Percentiles rank a stretch among this genome's conserved stretches.
Evolutionary conservation across 1,140 invertebrate species (phyloP).

Genomic region (Eciton burchellii): DNA sequence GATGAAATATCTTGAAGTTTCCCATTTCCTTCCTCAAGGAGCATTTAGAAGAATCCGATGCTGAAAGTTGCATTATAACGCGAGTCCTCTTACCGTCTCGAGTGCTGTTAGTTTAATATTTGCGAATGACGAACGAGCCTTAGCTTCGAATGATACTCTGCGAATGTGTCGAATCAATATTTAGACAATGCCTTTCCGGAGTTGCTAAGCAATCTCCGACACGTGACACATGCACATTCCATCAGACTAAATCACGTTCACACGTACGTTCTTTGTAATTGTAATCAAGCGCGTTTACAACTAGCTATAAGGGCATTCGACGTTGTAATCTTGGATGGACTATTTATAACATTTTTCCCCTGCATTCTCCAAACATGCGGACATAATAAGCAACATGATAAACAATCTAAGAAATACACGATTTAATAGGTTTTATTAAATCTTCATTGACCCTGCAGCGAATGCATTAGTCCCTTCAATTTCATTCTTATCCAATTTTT

Average conservation of each 20-base stretch:
- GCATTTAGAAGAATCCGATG: not conserved
- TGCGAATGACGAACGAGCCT: not conserved
- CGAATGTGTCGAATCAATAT: conserved; percentile 15
- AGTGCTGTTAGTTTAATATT: not conserved
- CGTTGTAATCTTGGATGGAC: not conserved
- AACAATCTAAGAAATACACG: too few relatives aligned
- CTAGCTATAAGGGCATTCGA: not conserved
- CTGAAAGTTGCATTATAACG: not conserved
- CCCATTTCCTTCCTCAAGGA: not conserved
- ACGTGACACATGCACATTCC: conserved; percentile 19
- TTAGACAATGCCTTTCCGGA: conserved; percentile 26
- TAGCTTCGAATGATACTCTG: not conserved
- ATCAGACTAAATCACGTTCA: conserved; percentile 12
- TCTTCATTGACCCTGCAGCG: too few relatives aligned
- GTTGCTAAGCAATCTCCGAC: not conserved
- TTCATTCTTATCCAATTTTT: too few relatives aligned
- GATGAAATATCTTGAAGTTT: not conserved
- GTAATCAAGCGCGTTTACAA: not conserved
- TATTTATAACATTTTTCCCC: not conserved
- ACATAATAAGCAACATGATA: too few relatives aligned
- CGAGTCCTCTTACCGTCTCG: not conserved
- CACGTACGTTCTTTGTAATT: conserved; percentile 1
- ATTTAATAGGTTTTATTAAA: too few relatives aligned
- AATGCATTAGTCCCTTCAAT: too few relatives aligned
- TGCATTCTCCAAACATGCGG: too few relatives aligned